Conservation (phyloP, 2,113 vertebrate genomes). For the Leiothrix lutea region DNA sequence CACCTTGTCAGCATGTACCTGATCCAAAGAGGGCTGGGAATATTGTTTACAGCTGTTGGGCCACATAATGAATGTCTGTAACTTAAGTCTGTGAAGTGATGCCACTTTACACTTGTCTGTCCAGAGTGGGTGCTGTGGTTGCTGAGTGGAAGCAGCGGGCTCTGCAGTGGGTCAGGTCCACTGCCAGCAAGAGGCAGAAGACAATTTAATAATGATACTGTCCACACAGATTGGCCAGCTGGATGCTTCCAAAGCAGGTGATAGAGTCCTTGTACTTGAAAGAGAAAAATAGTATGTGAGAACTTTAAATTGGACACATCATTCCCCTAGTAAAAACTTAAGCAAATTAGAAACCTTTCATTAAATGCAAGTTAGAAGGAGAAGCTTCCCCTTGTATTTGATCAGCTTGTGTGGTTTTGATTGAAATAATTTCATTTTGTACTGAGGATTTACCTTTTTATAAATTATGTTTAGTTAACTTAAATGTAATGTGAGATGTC, state of each 20-base stretch:
- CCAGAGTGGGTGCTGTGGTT: not conserved
- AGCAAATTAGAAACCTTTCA: conserved; percentile 15
- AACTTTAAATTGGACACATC: conserved; percentile 8
- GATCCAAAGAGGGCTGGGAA: not conserved
- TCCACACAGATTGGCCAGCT: not conserved
- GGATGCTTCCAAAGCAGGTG: not conserved
- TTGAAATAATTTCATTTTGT: conserved; percentile 10
- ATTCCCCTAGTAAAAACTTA: not conserved
- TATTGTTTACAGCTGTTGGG: not conserved
- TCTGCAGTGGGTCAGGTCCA: not conserved
- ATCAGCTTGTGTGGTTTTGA: not conserved
- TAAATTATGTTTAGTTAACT: conserved; percentile 47
- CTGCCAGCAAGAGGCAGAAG: not conserved
- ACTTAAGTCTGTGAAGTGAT: not conserved
- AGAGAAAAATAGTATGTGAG: not conserved
- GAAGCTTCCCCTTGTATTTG: not conserved
- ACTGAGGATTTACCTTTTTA: not conserved
- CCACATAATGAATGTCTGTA: not conserved
- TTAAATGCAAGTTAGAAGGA: not conserved
- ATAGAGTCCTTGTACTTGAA: not conserved
- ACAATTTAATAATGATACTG: conserved; percentile 20
- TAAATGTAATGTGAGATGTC: conserved; percentile 4
- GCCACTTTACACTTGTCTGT: conserved; percentile 4
- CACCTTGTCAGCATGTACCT: not conserved
- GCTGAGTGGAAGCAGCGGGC: accelerated